Evolutionary conservation across 2,113 vertebrate species (phyloP), one percentile per base, ranked within the genome.

Genomic region (Notothenia coriiceps): DNA sequence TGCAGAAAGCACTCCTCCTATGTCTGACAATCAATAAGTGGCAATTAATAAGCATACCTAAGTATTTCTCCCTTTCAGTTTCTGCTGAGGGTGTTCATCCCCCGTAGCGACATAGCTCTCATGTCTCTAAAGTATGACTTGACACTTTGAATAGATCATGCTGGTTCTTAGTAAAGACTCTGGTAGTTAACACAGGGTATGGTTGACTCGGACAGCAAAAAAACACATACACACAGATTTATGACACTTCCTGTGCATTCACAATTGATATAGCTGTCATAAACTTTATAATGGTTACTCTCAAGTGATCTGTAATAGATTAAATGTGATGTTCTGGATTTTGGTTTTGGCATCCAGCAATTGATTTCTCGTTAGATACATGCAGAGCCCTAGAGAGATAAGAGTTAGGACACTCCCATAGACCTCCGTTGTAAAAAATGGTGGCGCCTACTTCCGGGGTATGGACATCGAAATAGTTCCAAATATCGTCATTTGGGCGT

Each of bases 1-100:
- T 69, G 52, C 62, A 74, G 15, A 82, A 40, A 62, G 59, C 51
- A 44, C 78, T 63, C 43, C 25, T 56, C 52, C 52, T 33, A 29
- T 70, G 46, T 50, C 79, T 71, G 57, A 44, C 56, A 76, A 72
- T 82, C 62, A 51, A 79, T 80, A 74, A 49, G 47, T 55, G 22
- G 7, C 70, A 55, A 61, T 77, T 82, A 65, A 68, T 68, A 69
- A 64, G 49, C 69, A 71, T 59, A 70, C 7, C 46, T 14, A 65
- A 72, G 40, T 71, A 29, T 70, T 74, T 55, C 40, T n/a, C 10
- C 1, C 15, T 63, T 72, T 83, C 61, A 75, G 55, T 40, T 68
- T 46, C 17, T 64, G 20, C 54, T 65, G 20, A 82, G 47, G 0
- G 12, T 46, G 60, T 52, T 72, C 29, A 35, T 74, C 43, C 52